Evolutionary conservation across 2,113 vertebrate species (phyloP).

Genomic region (Dryoscopus gambensis): DNA sequence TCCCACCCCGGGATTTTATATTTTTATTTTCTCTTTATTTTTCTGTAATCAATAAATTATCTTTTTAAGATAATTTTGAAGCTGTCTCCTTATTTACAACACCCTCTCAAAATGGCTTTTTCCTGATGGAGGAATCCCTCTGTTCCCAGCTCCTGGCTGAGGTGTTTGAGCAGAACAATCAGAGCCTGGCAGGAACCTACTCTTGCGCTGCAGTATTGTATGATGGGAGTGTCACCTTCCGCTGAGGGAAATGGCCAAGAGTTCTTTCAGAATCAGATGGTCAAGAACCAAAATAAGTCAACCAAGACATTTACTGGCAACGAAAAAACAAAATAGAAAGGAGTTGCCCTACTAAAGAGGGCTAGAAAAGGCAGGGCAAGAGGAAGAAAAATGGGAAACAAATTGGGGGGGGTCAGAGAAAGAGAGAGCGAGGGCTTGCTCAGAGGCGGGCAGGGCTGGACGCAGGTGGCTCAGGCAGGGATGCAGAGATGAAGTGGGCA

Average conservation of each 20-base stretch:
- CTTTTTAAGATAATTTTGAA: too few relatives aligned
- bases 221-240: too few relatives aligned
- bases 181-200: too few relatives aligned
- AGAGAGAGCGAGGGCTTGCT: not conserved
- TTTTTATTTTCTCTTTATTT: too few relatives aligned
- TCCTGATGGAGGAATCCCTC: too few relatives aligned
- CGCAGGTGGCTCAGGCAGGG: not conserved
- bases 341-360: not conserved
- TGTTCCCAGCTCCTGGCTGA: too few relatives aligned
- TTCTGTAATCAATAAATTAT: too few relatives aligned
- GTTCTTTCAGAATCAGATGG: not conserved
- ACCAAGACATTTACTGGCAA: not conserved
- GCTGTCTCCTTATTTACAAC: too few relatives aligned
- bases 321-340: not conserved
- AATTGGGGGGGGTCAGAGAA: accelerated
- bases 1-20: too few relatives aligned
- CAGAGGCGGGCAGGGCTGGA: not conserved
- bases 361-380: not conserved
- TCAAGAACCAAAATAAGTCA: not conserved
- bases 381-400: not conserved
- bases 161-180: too few relatives aligned
- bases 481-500: not conserved
- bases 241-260: not conserved
- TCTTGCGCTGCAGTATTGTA: too few relatives aligned
- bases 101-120: too few relatives aligned